phyloP scores from a whole-genome alignment of 2,797 vertebrate genomes.

The Tinamus major region DNA sequence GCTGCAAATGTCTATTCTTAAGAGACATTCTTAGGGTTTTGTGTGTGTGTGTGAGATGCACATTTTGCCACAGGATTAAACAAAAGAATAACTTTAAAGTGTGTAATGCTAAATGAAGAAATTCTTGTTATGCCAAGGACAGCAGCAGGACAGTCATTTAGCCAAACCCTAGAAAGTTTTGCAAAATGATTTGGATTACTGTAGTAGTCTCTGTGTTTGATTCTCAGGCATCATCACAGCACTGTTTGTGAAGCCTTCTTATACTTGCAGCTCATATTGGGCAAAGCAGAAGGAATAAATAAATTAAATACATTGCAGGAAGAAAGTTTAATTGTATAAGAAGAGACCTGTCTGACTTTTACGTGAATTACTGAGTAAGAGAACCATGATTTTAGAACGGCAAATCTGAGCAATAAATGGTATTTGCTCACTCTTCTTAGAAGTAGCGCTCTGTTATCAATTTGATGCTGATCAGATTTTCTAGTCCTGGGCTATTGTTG shows the following conservation, averaged over 20 bases:
- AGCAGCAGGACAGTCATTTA: neutral
- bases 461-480: neutral
- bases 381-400: neutral
- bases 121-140: neutral
- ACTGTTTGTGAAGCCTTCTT: neutral
- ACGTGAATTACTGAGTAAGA: neutral
- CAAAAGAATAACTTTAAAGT: neutral
- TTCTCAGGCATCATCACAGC: neutral
- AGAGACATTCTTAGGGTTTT: neutral
- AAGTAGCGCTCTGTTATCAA: neutral
- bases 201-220: rapidly evolving
- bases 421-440: neutral
- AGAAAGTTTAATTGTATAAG: neutral
- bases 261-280: neutral
- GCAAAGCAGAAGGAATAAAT: neutral
- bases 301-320: neutral
- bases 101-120: neutral
- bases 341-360: neutral
- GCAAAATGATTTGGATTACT: neutral
- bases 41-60: rapidly evolving
- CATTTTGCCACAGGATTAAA: neutral
- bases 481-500: neutral
- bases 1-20: neutral
- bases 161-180: neutral
- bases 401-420: neutral